These are phyloP conservation scores for Geotrypetes seraphini DNA, from an alignment of 2,797 vertebrate genomes.

Conservation along the genomic window DNA sequence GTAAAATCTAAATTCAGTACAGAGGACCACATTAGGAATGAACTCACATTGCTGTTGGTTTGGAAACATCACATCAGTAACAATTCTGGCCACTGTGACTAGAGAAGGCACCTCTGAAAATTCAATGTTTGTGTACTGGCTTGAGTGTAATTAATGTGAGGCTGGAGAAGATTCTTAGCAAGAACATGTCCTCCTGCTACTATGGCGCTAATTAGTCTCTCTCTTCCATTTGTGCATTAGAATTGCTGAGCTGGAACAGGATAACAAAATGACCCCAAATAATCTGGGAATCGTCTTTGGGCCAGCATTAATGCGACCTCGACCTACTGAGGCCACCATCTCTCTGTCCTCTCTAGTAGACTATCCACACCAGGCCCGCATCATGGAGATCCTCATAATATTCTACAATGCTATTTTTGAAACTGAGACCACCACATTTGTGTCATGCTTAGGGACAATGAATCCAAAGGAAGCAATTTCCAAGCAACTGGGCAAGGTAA, in stretches of 20 bases:
- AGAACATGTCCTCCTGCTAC: background rate
- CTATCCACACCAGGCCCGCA: conserved; percentile 89
- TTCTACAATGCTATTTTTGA: conserved; percentile 76
- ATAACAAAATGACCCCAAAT: conserved; percentile 92
- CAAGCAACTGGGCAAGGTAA: background rate
- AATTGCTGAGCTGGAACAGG: conserved; percentile 79
- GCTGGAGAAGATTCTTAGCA: no score
- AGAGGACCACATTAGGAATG: no score
- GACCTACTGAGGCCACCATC: conserved; percentile 82
- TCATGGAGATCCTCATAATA: conserved; percentile 81
- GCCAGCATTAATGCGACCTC: conserved; percentile 84
- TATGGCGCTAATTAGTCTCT: fast-evolving
- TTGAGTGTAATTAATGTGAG: no score
- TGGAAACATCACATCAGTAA: no score
- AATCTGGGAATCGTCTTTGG: conserved; percentile 95
- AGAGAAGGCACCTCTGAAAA: no score
- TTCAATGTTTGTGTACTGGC: no score
- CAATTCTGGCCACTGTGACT: no score
- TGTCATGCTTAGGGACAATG: no score
- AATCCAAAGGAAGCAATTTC: fast-evolving
- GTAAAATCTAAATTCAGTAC: no score
- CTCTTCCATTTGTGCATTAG: conserved; percentile 32
- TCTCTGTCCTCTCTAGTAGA: conserved; percentile 93
- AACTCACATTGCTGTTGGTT: no score
- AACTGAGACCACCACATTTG: no score